A percentile compares a stretch with the other conserved stretches of the same genome.
These are phyloP conservation scores for Darevskia mixta DNA, from an alignment of 2,797 vertebrate genomes.

Conservation along the genomic window DNA sequence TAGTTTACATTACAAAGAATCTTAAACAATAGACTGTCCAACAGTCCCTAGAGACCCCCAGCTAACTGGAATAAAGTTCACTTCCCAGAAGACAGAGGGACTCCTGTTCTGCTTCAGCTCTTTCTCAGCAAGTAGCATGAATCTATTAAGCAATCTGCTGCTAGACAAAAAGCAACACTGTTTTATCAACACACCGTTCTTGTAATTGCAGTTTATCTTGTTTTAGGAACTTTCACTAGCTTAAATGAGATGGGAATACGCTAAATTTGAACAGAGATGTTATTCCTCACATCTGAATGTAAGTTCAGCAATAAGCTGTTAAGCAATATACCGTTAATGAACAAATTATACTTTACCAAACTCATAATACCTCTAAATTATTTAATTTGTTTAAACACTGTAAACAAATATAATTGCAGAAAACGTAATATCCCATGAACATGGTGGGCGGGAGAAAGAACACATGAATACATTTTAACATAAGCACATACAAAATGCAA, in stretches of 20 bases:
- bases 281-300: background rate
- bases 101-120: constrained; percentile 50
- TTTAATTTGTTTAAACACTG: background rate
- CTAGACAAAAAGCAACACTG: constrained; percentile 66
- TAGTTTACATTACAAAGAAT: constrained; percentile 18
- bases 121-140: constrained; percentile 49
- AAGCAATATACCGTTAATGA: background rate
- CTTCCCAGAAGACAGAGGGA: constrained; percentile 61
- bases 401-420: constrained; percentile 1
- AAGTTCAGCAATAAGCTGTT: background rate
- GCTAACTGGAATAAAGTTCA: constrained; percentile 55
- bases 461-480: background rate
- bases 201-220: constrained; percentile 34
- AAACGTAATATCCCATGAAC: background rate
- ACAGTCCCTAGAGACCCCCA: constrained; percentile 45
- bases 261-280: constrained; percentile 24
- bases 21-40: constrained; percentile 34
- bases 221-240: constrained; percentile 37
- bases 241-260: constrained; percentile 18
- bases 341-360: background rate
- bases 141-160: constrained; percentile 62
- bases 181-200: constrained; percentile 46
- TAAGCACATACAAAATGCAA: constrained; percentile 6
- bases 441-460: background rate
- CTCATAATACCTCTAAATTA: background rate